A percentile compares a stretch with the other conserved stretches of the same genome.
Conservation (phyloP, 2,888 invertebrate species). For the Noctua janthina region DNA sequence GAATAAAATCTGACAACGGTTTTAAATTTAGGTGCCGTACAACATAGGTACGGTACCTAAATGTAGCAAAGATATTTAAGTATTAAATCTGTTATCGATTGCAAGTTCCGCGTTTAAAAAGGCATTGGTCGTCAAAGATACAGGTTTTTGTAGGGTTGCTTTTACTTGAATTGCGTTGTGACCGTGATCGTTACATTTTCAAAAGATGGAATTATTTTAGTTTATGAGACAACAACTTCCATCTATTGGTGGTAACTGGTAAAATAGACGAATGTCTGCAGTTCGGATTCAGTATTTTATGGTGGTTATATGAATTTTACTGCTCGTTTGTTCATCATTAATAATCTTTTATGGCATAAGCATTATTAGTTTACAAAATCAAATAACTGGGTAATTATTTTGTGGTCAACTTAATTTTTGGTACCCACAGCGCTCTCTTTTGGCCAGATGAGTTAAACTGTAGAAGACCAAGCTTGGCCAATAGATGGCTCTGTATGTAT, state of each 20-base stretch:
- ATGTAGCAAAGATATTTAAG: no score
- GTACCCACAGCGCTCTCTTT: slow-evolving; percentile 23
- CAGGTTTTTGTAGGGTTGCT: no score
- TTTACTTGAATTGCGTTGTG: no score
- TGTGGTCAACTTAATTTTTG: neutral
- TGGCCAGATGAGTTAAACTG: neutral
- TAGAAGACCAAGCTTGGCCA: neutral
- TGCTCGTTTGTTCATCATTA: neutral
- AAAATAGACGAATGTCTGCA: neutral
- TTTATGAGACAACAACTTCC: neutral
- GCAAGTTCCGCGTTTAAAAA: no score
- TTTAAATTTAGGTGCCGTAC: neutral
- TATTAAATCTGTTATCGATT: no score
- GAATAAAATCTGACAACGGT: neutral
- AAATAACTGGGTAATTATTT: neutral
- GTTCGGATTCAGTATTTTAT: neutral
- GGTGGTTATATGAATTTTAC: neutral
- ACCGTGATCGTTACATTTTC: neutral
- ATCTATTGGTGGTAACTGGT: neutral
- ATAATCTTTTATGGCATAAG: neutral
- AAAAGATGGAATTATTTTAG: neutral
- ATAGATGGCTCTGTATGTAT: neutral
- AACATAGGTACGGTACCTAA: no score
- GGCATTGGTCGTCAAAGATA: no score
- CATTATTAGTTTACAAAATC: neutral